Percentiles rank a stretch among this genome's conserved stretches.
phyloP scores from a whole-genome alignment of 2,888 invertebrate species.

The Germaria angustata region DNA sequence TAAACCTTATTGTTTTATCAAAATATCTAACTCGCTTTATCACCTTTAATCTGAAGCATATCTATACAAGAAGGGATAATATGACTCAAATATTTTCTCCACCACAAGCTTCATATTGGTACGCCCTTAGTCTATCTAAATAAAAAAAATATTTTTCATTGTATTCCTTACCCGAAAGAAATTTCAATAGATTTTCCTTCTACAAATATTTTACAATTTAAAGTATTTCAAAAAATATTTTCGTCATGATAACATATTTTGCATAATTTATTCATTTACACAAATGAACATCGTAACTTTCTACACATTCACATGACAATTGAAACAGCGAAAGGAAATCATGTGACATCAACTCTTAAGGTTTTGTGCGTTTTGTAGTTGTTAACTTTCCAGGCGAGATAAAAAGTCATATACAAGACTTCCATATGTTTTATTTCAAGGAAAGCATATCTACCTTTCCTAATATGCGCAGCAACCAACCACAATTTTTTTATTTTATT shows the following conservation, averaged over 20 bases:
- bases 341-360: conserved; percentile 14
- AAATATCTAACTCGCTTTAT: no score
- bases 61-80: no score
- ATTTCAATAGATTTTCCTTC: no score
- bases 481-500: no score
- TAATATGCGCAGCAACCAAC: no score
- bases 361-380: not conserved
- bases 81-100: no score
- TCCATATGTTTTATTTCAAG: not conserved
- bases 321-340: not conserved
- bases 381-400: not conserved
- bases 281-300: conserved; percentile 44
- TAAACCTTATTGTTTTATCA: no score
- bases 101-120: no score
- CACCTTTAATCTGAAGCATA: no score
- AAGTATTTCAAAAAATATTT: conserved; percentile 8
- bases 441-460: not conserved
- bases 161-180: not conserved
- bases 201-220: conserved; percentile 40
- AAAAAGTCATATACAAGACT: not conserved
- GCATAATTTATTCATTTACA: conserved; percentile 58
- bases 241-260: conserved; percentile 17
- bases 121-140: not conserved
- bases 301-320: not conserved
- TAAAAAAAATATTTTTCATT: not conserved